phyloP scores from a whole-genome alignment of 2,888 invertebrate species.

The Timandra comae region DNA sequence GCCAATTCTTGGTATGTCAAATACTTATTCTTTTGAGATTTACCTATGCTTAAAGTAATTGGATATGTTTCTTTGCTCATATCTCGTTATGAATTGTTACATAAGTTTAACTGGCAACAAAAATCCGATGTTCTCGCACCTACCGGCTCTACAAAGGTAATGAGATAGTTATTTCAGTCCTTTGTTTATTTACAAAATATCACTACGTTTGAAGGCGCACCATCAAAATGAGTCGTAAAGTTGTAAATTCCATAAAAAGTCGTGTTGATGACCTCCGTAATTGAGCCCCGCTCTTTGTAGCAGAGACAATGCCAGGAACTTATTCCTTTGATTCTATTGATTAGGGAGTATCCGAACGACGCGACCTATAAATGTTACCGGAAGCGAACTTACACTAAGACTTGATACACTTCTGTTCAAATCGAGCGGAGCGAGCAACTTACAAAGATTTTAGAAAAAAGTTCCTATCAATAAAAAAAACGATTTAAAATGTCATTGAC shows the following conservation, averaged over 20 bases:
- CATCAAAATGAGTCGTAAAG: constrained; percentile 75
- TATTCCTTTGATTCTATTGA: constrained; percentile 45
- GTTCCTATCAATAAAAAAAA: too few relatives aligned
- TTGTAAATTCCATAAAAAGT: constrained; percentile 75
- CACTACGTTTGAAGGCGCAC: constrained; percentile 77
- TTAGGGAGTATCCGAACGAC: constrained; percentile 34
- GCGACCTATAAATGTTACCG: neutral
- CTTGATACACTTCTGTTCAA: too few relatives aligned
- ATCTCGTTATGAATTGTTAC: too few relatives aligned
- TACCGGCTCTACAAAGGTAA: constrained; percentile 74
- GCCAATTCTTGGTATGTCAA: too few relatives aligned
- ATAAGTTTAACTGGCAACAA: constrained; percentile 44
- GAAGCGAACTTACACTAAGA: too few relatives aligned
- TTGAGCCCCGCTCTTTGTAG: constrained; percentile 67
- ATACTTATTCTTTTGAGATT: too few relatives aligned
- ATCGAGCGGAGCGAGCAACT: too few relatives aligned
- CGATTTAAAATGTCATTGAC: too few relatives aligned
- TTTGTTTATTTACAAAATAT: constrained; percentile 77
- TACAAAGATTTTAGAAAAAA: too few relatives aligned
- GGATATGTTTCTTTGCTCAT: too few relatives aligned
- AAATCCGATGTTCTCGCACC: constrained; percentile 52
- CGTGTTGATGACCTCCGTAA: constrained; percentile 75
- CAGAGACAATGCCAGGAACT: constrained; percentile 63
- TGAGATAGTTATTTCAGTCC: constrained; percentile 72
- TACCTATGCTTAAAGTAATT: too few relatives aligned